Percentiles rank a stretch among this genome's conserved stretches.
These are phyloP conservation scores for Pterostichus niger DNA, from an alignment of 2,888 invertebrate genomes.

Conservation along the genomic window DNA sequence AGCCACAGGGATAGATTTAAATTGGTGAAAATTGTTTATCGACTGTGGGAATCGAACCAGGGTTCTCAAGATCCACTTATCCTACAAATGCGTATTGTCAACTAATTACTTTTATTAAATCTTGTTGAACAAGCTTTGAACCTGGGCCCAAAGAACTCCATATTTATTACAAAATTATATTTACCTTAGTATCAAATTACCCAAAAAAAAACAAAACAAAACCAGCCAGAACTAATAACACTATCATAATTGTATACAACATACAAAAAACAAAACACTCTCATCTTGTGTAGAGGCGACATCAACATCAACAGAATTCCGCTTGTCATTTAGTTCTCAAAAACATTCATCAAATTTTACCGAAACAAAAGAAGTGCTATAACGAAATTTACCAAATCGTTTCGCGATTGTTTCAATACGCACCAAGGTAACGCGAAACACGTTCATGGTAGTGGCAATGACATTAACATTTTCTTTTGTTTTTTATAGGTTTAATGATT, in stretches of 20 bases:
- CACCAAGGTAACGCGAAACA: background rate
- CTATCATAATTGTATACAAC: background rate
- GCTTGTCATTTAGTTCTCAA: conserved; percentile 13
- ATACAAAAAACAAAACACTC: background rate
- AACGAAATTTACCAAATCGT: background rate
- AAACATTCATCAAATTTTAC: background rate
- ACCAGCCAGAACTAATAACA: background rate
- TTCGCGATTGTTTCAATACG: conserved; percentile 5
- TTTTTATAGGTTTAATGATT: too few species aligned
- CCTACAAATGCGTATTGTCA: too few species aligned
- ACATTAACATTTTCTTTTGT: background rate
- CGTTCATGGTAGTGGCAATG: conserved; percentile 1
- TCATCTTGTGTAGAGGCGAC: background rate
- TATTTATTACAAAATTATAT: conserved; percentile 1
- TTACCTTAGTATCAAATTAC: background rate
- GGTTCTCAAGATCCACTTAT: too few species aligned
- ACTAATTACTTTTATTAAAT: too few species aligned
- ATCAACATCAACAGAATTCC: background rate
- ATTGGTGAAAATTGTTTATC: too few species aligned
- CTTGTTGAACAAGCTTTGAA: too few species aligned
- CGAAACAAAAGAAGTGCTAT: conserved; percentile 6
- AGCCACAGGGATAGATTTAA: too few species aligned
- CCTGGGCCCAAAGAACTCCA: too few species aligned
- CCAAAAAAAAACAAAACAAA: background rate
- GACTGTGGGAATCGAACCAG: too few species aligned